Evolutionary conservation across 1,140 invertebrate species (phyloP).

Genomic region (Heliothis subflexa): DNA sequence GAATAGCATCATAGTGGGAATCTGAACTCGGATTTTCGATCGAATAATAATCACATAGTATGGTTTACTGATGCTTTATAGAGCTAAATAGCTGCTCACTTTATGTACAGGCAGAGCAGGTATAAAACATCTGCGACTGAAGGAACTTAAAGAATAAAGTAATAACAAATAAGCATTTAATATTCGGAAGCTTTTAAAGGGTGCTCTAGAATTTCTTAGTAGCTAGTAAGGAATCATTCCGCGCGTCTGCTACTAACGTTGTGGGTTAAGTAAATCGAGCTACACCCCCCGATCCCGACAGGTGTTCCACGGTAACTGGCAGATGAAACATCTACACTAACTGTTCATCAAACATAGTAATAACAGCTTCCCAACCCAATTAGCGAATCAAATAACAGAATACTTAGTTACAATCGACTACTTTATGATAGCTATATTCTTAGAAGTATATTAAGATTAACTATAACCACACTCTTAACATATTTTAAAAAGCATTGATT

Average conservation of each 20-base stretch:
- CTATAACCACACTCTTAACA: too few relatives aligned
- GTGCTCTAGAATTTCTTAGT: conserved; percentile 7
- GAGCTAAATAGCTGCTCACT: too few relatives aligned
- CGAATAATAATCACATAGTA: too few relatives aligned
- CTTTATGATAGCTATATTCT: not conserved
- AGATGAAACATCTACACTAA: conserved; percentile 53
- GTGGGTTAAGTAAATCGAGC: conserved; percentile 51
- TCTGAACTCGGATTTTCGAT: too few relatives aligned
- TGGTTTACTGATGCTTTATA: too few relatives aligned
- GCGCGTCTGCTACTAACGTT: conserved; percentile 18
- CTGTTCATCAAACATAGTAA: conserved; percentile 51
- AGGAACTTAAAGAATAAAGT: not conserved
- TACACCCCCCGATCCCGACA: conserved; percentile 41
- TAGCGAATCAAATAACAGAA: conserved; percentile 51
- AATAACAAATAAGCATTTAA: conserved; percentile 7
- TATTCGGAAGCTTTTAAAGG: conserved; percentile 34
- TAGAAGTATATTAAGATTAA: too few relatives aligned
- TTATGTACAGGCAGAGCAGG: too few relatives aligned
- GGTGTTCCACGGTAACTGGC: conserved; percentile 46
- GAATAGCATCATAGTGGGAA: not conserved
- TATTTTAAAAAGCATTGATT: too few relatives aligned
- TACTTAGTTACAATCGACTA: conserved; percentile 14
- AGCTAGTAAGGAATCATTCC: conserved; percentile 2
- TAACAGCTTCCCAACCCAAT: conserved; percentile 52
- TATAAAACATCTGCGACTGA: not conserved